phyloP scores from a whole-genome alignment of 1,140 invertebrate species.

The Drosophila pachea region DNA sequence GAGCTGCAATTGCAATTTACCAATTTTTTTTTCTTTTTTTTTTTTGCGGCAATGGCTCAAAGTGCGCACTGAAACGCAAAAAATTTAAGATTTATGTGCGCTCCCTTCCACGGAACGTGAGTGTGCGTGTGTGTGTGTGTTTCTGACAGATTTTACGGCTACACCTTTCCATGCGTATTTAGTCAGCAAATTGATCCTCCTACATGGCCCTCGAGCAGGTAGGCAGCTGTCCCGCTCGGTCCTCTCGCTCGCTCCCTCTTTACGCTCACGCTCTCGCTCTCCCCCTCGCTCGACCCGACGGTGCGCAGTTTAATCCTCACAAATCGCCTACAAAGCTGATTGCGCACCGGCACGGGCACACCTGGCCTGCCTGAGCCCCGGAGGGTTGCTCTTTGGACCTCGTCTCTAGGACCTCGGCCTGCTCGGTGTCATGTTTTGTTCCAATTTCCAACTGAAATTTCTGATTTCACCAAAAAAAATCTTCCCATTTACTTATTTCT shows the following conservation, averaged over 20 bases:
- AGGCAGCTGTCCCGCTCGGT: constrained; percentile 46
- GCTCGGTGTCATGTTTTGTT: constrained; percentile 45
- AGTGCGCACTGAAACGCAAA: constrained; percentile 72
- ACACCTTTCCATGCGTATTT: constrained; percentile 73
- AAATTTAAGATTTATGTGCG: constrained; percentile 64
- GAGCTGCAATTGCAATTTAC: constrained; percentile 60
- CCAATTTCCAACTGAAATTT: constrained; percentile 25
- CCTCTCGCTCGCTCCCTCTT: neutral
- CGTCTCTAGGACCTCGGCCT: constrained; percentile 10
- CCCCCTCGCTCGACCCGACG: neutral
- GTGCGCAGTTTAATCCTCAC: constrained; percentile 76
- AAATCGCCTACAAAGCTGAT: constrained; percentile 78
- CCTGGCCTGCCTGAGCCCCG: constrained; percentile 29
- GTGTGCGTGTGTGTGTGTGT: constrained; percentile 43
- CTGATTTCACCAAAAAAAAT: constrained; percentile 21
- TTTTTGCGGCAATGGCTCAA: constrained; percentile 57
- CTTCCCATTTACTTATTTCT: constrained; percentile 1
- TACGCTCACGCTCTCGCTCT: neutral
- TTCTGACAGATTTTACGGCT: constrained; percentile 70
- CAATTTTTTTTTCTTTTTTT: constrained; percentile 33
- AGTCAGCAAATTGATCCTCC: constrained; percentile 75
- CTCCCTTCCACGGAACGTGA: constrained; percentile 17
- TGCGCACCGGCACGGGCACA: constrained; percentile 71
- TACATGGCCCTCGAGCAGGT: constrained; percentile 54
- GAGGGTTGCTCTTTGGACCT: constrained; percentile 50